phyloP scores from a whole-genome alignment of 2,888 invertebrate species.

The Achlya flavicornis region DNA sequence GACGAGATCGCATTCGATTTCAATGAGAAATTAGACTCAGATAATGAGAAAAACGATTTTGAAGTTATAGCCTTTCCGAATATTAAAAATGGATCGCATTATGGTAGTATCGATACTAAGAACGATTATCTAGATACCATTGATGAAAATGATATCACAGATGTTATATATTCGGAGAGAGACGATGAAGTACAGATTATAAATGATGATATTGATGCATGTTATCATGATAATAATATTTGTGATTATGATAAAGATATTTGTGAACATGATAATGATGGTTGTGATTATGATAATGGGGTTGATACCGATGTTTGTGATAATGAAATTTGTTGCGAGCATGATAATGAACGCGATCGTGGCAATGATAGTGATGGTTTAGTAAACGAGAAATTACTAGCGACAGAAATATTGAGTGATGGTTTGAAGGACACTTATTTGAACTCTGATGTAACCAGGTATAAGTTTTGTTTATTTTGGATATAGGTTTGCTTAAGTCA shows the following conservation, averaged over 20 bases:
- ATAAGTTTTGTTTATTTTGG: conserved; percentile 19
- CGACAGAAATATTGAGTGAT: conserved; percentile 22
- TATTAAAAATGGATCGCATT: conserved; percentile 30
- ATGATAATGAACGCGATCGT: background rate
- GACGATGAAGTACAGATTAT: conserved; percentile 48
- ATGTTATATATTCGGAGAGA: conserved; percentile 32
- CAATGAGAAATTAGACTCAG: conserved; percentile 28
- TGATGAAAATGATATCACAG: conserved; percentile 53
- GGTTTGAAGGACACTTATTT: conserved; percentile 19
- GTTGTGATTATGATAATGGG: background rate
- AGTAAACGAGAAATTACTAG: conserved; percentile 45
- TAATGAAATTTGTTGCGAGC: background rate
- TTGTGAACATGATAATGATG: conserved; percentile 1
- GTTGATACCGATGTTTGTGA: conserved; percentile 8
- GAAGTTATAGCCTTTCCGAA: conserved; percentile 59
- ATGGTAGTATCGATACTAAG: conserved; percentile 31
- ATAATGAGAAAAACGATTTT: conserved; percentile 52
- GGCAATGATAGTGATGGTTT: conserved; percentile 47
- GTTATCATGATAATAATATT: background rate
- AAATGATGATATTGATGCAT: conserved; percentile 26
- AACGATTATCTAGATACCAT: conserved; percentile 63
- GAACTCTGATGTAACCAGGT: conserved; percentile 44
- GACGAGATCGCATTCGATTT: conserved; percentile 40
- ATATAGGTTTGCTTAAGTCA: background rate
- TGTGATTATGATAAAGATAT: background rate